Percentiles rank a stretch among this genome's conserved stretches.
These are phyloP conservation scores for Recurvirostra avosetta DNA, from an alignment of 2,113 vertebrate genomes.

Conservation along the genomic window DNA sequence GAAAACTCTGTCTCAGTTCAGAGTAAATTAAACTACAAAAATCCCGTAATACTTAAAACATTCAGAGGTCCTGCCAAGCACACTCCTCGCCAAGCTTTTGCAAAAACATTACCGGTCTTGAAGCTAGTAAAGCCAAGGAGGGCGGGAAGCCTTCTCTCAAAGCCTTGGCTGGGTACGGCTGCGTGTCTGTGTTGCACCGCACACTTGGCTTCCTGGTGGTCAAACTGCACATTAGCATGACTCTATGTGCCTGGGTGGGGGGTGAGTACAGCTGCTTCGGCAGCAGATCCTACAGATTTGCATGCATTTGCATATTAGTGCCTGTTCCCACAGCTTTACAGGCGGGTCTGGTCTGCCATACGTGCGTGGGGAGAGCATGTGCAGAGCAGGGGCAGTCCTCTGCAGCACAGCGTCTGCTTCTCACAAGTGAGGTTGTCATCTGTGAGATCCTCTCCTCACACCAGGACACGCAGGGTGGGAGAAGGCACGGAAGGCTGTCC, in stretches of 20 bases:
- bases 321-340: neutral
- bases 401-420: neutral
- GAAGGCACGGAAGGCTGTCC: neutral
- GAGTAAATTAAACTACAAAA: neutral
- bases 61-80: neutral
- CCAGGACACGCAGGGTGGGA: neutral
- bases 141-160: neutral
- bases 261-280: neutral
- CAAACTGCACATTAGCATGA: neutral
- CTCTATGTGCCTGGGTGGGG: neutral
- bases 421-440: neutral
- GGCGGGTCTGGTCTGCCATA: neutral
- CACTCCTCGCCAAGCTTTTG: neutral
- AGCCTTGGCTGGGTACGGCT: neutral
- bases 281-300: neutral
- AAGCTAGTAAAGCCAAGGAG: neutral
- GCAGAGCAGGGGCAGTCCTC: neutral
- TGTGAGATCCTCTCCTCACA: neutral
- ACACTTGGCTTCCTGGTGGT: neutral
- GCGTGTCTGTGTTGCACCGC: neutral
- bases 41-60: neutral
- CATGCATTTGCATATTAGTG: neutral
- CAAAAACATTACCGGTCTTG: neutral
- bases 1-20: neutral
- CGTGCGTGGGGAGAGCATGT: rapidly evolving